These are phyloP conservation scores for Illadopsis cleaveri DNA, from an alignment of 2,113 vertebrate genomes.

Conservation along the genomic window DNA sequence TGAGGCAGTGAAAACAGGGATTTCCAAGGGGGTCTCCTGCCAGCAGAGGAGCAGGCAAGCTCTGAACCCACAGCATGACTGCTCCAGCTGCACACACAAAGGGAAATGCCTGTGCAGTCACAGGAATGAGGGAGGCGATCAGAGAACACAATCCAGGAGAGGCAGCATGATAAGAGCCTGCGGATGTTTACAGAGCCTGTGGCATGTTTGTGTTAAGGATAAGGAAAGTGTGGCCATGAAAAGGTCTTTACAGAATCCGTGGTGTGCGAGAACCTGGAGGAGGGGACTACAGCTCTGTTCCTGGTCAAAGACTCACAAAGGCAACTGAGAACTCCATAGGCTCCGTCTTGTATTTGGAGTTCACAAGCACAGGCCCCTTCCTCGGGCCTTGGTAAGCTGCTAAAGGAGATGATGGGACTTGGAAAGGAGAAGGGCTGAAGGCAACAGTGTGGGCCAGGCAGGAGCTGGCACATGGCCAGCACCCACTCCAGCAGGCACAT, in stretches of 20 bases:
- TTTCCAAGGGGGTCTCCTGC: neutral
- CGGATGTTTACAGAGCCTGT: neutral
- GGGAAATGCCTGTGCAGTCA: neutral
- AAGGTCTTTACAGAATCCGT: neutral
- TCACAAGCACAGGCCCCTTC: neutral
- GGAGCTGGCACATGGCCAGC: fast-evolving
- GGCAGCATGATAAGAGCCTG: neutral
- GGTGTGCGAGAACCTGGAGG: neutral
- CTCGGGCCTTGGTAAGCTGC: neutral
- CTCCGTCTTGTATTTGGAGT: neutral
- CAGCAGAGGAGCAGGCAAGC: neutral
- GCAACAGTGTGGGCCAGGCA: fast-evolving
- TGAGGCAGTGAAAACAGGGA: neutral
- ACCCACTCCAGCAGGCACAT: fast-evolving
- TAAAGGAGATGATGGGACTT: neutral
- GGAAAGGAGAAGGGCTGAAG: neutral
- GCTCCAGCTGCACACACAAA: neutral
- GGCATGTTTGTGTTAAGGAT: neutral
- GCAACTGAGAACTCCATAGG: neutral
- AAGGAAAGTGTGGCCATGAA: neutral
- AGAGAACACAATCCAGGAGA: neutral
- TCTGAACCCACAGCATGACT: fast-evolving
- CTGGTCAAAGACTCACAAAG: fast-evolving
- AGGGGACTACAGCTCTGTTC: fast-evolving
- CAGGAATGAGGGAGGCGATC: neutral